Evolutionary conservation across 2,113 vertebrate genomes (phyloP), one percentile per base, ranked within the genome.

Genomic region (Myodes glareolus): DNA sequence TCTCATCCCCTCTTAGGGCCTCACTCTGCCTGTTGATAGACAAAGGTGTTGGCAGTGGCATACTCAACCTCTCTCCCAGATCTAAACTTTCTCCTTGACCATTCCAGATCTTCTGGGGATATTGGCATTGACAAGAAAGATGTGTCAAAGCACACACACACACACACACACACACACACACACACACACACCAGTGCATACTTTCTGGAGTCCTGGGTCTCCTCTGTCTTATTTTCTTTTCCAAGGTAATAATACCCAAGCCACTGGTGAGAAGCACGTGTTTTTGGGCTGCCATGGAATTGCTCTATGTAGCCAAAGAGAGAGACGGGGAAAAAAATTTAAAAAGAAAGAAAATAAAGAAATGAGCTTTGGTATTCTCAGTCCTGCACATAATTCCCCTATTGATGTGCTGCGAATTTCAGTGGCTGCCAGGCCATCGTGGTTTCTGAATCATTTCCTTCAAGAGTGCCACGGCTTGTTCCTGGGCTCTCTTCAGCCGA

Each of bases 361-460:
- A 98, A 98, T 97, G 97, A 96, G 91, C 94, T 94, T 88, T 98
- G 98, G 96, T 97, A 96, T 97, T 98, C 98, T 98, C 94, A 89
- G 98, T 96, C 97, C 98, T 97, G 95, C 96, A 97, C 97, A 98
- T 97, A 98, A 98, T 98, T 96, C 97, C 90, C 87, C 97, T 94
- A 97, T 97, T 98, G 98, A 98, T 97, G 96, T 98, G 94, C 11
- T 96, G 85, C 98, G 98, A 98, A 97, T 99, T 98, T 98, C 91
- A 39, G 94, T 96, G 90, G 96, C 97, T 4, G 67, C 93, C 96
- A 96, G 97, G 96, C 97, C 98, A 97, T 97, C 31, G 25, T 33
- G 98, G 97, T 97, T 98, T 98, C 97, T 98, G 98, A 99, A 98
- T 99, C 99, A 98, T 97, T 98, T 99, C 98, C 98, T 98, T 95